Evolutionary conservation across 2,797 vertebrate genomes (phyloP).

Genomic region (Smutsia gigantea): DNA sequence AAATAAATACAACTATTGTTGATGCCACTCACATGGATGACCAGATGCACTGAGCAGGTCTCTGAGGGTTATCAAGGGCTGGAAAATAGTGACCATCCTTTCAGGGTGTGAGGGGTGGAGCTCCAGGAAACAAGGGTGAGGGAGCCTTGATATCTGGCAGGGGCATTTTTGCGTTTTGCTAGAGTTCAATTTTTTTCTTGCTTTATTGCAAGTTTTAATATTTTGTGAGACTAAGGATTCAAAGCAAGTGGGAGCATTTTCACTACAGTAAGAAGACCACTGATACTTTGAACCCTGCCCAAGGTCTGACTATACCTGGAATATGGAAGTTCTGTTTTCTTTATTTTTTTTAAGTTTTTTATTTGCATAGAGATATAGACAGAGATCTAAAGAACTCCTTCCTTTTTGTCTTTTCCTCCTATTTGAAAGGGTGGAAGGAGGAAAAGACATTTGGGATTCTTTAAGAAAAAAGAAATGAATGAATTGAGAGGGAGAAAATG

Average conservation of each 20-base stretch:
- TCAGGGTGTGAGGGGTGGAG: too few relatives aligned
- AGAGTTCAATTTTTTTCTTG: background rate
- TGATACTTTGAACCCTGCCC: background rate
- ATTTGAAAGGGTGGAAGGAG: background rate
- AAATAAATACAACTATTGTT: background rate
- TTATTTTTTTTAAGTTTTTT: background rate
- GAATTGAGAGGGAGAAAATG: slow-evolving; percentile 87
- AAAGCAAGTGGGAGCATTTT: background rate
- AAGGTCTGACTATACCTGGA: too few relatives aligned
- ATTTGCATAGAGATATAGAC: background rate
- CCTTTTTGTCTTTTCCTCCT: background rate
- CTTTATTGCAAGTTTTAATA: background rate
- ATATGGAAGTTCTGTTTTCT: background rate
- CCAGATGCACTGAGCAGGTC: background rate
- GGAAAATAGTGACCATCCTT: background rate
- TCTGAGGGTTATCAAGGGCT: background rate
- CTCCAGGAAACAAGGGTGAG: background rate
- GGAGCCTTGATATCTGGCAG: background rate
- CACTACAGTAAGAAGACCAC: background rate
- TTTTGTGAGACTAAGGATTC: too few relatives aligned
- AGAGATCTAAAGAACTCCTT: background rate
- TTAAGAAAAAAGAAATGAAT: background rate
- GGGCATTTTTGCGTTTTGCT: background rate
- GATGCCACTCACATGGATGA: too few relatives aligned
- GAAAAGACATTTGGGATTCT: background rate